Percentiles rank a stretch among this genome's conserved stretches.
phyloP scores from a whole-genome alignment of 2,113 vertebrate species.

The Elanus axillaris region DNA sequence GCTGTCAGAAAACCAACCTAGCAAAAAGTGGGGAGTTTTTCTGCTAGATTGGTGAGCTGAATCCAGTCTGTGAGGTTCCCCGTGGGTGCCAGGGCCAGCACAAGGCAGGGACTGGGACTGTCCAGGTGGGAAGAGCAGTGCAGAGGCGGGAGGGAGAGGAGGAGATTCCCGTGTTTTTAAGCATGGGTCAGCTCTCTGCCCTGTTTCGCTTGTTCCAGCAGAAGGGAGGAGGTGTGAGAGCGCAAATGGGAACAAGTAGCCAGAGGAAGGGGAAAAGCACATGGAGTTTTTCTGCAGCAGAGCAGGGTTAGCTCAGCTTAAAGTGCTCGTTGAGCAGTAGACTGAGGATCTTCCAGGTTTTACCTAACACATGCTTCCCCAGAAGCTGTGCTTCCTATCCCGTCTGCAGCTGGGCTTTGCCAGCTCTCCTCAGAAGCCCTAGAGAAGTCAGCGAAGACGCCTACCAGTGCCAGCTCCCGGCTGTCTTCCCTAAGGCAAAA shows the following conservation, averaged over 20 bases:
- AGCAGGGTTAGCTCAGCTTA: not conserved
- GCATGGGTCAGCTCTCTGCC: not conserved
- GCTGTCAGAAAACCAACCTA: not conserved
- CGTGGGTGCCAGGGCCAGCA: not conserved
- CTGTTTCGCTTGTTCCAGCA: not conserved
- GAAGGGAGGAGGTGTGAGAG: not conserved
- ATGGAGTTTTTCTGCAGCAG: not conserved
- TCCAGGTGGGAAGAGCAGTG: not conserved
- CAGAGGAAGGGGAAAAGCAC: not conserved
- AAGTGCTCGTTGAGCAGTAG: not conserved
- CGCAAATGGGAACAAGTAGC: not conserved
- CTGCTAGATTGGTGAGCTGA: not conserved
- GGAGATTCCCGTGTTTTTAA: not conserved
- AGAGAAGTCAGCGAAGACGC: not conserved
- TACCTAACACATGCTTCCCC: not conserved
- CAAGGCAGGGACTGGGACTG: not conserved
- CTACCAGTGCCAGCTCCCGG: not conserved
- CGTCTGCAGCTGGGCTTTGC: not conserved
- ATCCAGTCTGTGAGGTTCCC: not conserved
- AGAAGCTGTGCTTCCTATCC: not conserved
- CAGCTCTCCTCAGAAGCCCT: not conserved
- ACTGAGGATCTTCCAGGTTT: not conserved
- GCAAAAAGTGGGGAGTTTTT: not conserved
- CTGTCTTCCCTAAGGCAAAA: not conserved
- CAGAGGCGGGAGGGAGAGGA: not conserved